These are phyloP conservation scores for Acyrthosiphon pisum DNA, from an alignment of 1,140 invertebrate species.

Conservation along the genomic window DNA sequence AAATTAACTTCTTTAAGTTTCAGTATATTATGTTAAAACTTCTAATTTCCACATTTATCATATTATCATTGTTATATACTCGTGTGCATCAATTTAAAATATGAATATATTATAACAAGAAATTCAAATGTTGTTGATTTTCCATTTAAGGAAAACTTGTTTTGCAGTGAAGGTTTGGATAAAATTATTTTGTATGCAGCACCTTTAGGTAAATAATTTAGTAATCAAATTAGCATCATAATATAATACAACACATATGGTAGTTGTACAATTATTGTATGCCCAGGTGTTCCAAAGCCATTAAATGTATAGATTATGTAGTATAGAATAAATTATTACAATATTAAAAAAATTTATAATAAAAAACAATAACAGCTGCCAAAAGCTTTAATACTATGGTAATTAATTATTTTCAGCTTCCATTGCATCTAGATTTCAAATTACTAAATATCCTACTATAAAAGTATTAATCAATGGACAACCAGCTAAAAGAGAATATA, in stretches of 20 bases:
- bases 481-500: slow-evolving; percentile 92
- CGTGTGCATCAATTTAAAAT: too few species aligned
- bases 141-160: not conserved
- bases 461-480: slow-evolving; percentile 96
- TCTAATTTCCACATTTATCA: too few species aligned
- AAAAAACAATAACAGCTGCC: not conserved
- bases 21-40: too few species aligned
- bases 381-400: not conserved
- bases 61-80: too few species aligned
- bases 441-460: slow-evolving; percentile 97
- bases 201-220: not conserved
- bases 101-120: too few species aligned
- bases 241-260: not conserved
- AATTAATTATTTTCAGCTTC: slow-evolving; percentile 67
- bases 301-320: not conserved
- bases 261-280: not conserved
- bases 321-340: not conserved
- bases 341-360: not conserved
- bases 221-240: not conserved
- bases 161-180: not conserved
- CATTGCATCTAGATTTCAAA: slow-evolving; percentile 90
- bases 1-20: too few species aligned
- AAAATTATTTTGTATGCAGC: not conserved
- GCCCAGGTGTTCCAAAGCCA: not conserved
- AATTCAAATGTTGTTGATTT: not conserved